phyloP scores from a whole-genome alignment of 2,797 vertebrate species.

The Cyprinella venusta region DNA sequence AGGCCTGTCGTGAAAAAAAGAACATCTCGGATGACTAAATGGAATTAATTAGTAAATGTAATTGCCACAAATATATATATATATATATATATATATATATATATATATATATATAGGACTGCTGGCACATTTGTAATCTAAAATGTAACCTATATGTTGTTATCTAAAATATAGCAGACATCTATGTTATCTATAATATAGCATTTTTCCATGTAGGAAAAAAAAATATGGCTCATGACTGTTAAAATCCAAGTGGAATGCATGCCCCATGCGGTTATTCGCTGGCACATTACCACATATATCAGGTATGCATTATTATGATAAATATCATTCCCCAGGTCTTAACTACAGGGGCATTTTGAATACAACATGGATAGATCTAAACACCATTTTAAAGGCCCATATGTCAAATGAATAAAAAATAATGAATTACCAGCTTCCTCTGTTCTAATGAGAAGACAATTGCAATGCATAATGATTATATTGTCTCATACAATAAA shows the following conservation, averaged over 20 bases:
- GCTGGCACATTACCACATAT: background rate
- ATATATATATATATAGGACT: no score
- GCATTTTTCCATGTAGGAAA: no score
- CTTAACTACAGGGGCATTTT: background rate
- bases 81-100: no score
- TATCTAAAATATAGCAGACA: background rate
- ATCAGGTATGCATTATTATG: background rate
- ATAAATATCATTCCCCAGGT: slow-evolving; percentile 10
- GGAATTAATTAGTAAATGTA: background rate
- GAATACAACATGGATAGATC: background rate
- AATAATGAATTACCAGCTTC: background rate
- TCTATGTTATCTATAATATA: no score
- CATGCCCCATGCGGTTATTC: background rate
- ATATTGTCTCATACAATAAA: no score
- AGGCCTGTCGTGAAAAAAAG: background rate
- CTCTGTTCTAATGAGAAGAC: background rate
- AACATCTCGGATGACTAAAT: background rate
- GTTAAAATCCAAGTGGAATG: background rate
- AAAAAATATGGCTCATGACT: background rate
- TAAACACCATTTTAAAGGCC: background rate
- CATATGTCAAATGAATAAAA: background rate
- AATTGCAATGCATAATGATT: background rate
- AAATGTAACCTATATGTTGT: background rate
- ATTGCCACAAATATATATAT: background rate
- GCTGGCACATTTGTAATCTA: no score